Percentiles rank a stretch among this genome's conserved stretches.
phyloP scores from a whole-genome alignment of 2,888 invertebrate genomes.

The Orthosia gracilis region DNA sequence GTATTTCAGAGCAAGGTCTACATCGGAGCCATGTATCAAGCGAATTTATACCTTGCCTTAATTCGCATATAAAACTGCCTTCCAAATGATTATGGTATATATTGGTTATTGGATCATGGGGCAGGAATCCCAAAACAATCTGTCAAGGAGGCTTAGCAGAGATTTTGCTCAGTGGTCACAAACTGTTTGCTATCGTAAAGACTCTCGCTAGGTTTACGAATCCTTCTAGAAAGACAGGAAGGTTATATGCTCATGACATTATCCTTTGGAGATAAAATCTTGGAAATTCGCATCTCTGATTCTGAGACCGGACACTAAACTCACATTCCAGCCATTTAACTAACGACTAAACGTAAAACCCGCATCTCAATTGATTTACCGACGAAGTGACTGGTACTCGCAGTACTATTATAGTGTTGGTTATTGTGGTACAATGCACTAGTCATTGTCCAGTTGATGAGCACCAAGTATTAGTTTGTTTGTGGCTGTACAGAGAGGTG shows the following conservation, averaged over 20 bases:
- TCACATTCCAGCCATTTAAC: slow-evolving; percentile 10
- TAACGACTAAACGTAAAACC: slow-evolving; percentile 2
- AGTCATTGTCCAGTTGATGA: slow-evolving; percentile 47
- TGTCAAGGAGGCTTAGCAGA: not conserved
- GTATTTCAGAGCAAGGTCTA: no score
- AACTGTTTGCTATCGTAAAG: not conserved
- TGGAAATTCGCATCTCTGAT: not conserved
- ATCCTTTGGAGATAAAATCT: not conserved
- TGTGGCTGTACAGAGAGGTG: slow-evolving; percentile 24
- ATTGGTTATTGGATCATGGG: not conserved
- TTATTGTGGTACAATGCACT: slow-evolving; percentile 58
- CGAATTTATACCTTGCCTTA: no score
- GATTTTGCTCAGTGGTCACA: not conserved
- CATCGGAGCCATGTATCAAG: no score
- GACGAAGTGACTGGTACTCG: slow-evolving; percentile 24
- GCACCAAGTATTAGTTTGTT: slow-evolving; percentile 31
- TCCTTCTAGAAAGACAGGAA: not conserved
- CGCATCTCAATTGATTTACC: slow-evolving; percentile 54
- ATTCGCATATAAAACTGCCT: not conserved
- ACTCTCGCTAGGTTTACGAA: no score
- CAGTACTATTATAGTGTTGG: slow-evolving; percentile 25
- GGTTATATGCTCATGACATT: not conserved
- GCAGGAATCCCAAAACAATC: not conserved
- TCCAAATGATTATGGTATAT: not conserved
- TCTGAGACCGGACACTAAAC: not conserved